phyloP scores from a whole-genome alignment of 2,888 invertebrate species.

The Polyommatus iphigenia region DNA sequence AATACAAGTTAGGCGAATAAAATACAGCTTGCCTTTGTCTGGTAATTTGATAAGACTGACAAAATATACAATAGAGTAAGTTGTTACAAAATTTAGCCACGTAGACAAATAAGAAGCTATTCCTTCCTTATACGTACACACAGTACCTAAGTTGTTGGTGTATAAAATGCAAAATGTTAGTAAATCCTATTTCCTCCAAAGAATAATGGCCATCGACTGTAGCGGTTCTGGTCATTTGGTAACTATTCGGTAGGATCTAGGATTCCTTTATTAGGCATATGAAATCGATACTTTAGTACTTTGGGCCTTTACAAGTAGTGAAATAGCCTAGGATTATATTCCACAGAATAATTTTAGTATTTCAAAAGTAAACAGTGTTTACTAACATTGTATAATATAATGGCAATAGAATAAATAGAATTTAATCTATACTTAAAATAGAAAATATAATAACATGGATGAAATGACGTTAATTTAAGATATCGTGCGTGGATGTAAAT shows the following conservation, averaged over 20 bases:
- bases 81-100: too few species aligned
- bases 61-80: too few species aligned
- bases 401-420: background rate
- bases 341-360: background rate
- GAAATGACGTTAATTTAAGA: too few species aligned
- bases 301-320: background rate
- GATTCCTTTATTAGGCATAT: constrained; percentile 19
- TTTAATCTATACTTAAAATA: too few species aligned
- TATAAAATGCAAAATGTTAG: background rate
- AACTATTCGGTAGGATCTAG: constrained; percentile 15
- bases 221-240: constrained; percentile 15
- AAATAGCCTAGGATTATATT: background rate
- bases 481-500: too few species aligned
- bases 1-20: too few species aligned
- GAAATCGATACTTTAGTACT: constrained; percentile 15
- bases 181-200: background rate
- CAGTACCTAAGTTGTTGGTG: background rate
- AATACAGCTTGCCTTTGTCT: too few species aligned
- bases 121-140: background rate
- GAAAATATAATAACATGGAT: too few species aligned
- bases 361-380: background rate
- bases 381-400: background rate
- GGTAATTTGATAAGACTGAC: too few species aligned
- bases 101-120: background rate
- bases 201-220: background rate